Percentiles rank a stretch among this genome's conserved stretches.
Evolutionary conservation across 2,888 invertebrate species (phyloP).

Genomic region (Tinea trinotella): DNA sequence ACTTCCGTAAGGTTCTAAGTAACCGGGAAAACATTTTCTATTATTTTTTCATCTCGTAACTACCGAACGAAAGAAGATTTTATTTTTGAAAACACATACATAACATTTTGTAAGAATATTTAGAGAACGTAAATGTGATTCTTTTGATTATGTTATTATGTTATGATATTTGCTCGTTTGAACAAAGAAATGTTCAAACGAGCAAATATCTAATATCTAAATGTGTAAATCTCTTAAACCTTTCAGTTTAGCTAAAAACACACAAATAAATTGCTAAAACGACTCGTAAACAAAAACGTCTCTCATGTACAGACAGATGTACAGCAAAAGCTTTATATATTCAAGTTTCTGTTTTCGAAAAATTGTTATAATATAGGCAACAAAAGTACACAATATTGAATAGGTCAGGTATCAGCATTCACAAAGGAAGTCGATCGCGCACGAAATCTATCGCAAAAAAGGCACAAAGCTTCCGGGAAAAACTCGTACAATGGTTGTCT

Average conservation of each 20-base stretch:
- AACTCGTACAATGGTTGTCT: conserved; percentile 8
- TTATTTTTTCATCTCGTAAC: conserved; percentile 19
- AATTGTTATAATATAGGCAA: not conserved
- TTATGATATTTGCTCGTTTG: too few relatives aligned
- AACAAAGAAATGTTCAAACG: too few relatives aligned
- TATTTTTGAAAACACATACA: conserved; percentile 6
- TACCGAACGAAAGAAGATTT: conserved; percentile 17
- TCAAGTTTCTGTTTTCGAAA: not conserved
- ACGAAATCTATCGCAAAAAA: conserved; percentile 13
- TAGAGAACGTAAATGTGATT: too few relatives aligned
- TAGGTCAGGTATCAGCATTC: conserved; percentile 7
- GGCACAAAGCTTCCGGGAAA: conserved; percentile 8
- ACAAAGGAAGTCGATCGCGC: conserved; percentile 13
- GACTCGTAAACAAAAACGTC: not conserved
- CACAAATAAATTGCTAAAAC: too few relatives aligned
- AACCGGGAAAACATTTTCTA: conserved; percentile 11
- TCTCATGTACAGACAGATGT: not conserved
- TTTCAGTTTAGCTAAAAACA: too few relatives aligned
- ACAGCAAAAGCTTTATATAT: not conserved
- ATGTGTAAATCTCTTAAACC: too few relatives aligned
- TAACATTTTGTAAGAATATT: not conserved
- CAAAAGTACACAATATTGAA: not conserved
- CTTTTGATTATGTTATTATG: too few relatives aligned
- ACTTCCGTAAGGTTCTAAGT: conserved; percentile 36
- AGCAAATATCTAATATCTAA: too few relatives aligned